phyloP scores from a whole-genome alignment of 2,113 vertebrate species.

The Nerophis lumbriciformis region DNA sequence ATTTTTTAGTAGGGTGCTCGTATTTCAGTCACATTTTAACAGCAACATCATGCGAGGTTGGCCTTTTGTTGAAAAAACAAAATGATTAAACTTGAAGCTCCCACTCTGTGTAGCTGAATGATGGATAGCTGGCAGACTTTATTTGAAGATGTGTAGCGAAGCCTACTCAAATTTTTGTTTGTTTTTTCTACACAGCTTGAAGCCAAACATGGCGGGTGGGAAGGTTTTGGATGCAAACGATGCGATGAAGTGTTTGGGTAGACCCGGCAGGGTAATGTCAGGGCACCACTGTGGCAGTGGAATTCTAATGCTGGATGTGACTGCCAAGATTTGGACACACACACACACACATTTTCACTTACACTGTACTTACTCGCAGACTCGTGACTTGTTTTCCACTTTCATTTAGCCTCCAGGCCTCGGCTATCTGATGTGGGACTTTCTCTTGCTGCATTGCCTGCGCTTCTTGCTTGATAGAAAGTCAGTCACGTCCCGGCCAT shows the following conservation, averaged over 20 bases:
- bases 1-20: too few species aligned
- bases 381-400: slow-evolving; percentile 9
- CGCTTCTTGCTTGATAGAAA: not conserved
- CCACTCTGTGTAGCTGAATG: too few species aligned
- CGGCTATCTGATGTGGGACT: not conserved
- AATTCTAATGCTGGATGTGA: slow-evolving; percentile 13
- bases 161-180: too few species aligned
- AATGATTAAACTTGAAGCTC: too few species aligned
- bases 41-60: too few species aligned
- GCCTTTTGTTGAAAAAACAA: too few species aligned
- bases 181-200: not conserved
- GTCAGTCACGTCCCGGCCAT: not conserved
- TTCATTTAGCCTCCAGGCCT: not conserved
- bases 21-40: too few species aligned
- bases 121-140: too few species aligned
- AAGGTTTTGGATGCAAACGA: not conserved
- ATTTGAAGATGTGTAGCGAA: too few species aligned
- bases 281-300: slow-evolving; percentile 19
- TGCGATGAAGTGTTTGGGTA: slow-evolving; percentile 39
- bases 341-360: slow-evolving; percentile 3
- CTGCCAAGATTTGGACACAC: slow-evolving; percentile 37
- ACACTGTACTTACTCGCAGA: not conserved
- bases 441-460: not conserved
- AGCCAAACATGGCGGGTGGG: not conserved
- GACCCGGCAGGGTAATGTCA: slow-evolving; percentile 28